phyloP scores from a whole-genome alignment of 2,113 vertebrate species.

The Acinonyx jubatus region DNA sequence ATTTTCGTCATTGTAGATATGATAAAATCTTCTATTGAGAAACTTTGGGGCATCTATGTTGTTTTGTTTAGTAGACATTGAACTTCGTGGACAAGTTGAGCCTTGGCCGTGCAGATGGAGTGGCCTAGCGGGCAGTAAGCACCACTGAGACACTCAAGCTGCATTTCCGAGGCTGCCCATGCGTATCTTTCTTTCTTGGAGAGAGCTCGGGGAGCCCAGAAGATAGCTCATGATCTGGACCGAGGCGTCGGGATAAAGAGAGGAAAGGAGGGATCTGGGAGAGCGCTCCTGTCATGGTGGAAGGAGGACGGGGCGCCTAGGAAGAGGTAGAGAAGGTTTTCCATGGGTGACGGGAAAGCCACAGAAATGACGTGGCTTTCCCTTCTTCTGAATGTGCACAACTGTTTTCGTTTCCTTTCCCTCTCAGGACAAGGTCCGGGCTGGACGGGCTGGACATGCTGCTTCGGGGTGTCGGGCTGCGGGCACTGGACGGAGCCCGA shows the following conservation, averaged over 20 bases:
- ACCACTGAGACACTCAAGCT: accelerated
- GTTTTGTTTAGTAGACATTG: too few relatives aligned
- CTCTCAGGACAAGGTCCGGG: not conserved
- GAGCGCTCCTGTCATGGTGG: accelerated
- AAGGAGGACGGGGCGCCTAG: accelerated
- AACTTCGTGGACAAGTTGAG: accelerated
- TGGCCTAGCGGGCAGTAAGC: accelerated
- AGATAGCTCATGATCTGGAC: accelerated
- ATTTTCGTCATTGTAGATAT: not conserved
- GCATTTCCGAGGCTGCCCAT: too few relatives aligned
- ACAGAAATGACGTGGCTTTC: accelerated
- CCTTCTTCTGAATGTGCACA: accelerated
- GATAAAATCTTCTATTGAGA: not conserved
- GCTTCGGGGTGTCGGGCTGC: accelerated
- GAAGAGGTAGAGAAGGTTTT: accelerated
- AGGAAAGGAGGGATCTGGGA: accelerated
- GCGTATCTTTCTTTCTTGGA: too few relatives aligned
- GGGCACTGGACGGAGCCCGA: too few relatives aligned
- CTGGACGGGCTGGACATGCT: not conserved
- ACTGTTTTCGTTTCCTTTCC: accelerated
- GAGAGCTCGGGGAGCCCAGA: too few relatives aligned
- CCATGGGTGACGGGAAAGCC: accelerated
- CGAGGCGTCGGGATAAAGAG: accelerated
- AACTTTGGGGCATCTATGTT: accelerated
- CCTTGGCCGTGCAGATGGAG: accelerated